phyloP scores from a whole-genome alignment of 2,888 invertebrate species.

The Harmothoe impar region DNA sequence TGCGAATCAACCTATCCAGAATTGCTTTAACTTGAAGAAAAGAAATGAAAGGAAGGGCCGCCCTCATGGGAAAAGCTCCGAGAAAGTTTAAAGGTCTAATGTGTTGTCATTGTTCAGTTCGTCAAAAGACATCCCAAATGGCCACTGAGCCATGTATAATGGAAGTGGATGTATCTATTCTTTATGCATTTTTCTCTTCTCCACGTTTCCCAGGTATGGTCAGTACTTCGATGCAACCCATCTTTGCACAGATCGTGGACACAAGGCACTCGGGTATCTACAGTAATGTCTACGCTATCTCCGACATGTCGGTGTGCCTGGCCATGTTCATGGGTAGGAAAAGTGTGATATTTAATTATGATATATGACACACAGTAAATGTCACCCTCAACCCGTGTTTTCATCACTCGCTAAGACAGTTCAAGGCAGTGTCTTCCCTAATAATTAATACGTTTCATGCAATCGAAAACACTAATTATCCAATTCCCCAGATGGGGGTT shows the following conservation, averaged over 20 bases:
- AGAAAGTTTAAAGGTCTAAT: neutral
- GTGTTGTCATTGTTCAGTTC: neutral
- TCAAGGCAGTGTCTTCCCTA: too few relatives aligned
- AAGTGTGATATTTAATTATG: neutral
- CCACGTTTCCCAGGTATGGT: conserved; percentile 67
- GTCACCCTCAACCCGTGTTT: neutral
- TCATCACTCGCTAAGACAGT: neutral
- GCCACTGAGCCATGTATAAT: neutral
- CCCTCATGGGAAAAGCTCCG: neutral
- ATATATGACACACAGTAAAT: neutral
- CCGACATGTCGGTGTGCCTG: conserved; percentile 71
- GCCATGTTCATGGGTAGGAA: conserved; percentile 70
- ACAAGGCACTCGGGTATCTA: conserved; percentile 67
- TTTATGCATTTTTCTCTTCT: neutral
- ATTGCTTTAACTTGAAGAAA: too few relatives aligned
- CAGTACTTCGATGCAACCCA: conserved; percentile 71
- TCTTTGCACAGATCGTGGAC: conserved; percentile 70
- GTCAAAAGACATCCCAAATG: neutral
- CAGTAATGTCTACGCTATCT: conserved; percentile 71
- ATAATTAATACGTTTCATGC: too few relatives aligned
- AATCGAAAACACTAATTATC: neutral
- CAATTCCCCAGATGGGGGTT: neutral
- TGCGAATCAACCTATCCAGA: too few relatives aligned
- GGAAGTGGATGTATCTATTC: neutral
- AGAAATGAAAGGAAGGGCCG: too few relatives aligned